Base-by-base conservation (phyloP, 2,113 vertebrate genomes). In the Gymnocephalus cernua region DNA sequence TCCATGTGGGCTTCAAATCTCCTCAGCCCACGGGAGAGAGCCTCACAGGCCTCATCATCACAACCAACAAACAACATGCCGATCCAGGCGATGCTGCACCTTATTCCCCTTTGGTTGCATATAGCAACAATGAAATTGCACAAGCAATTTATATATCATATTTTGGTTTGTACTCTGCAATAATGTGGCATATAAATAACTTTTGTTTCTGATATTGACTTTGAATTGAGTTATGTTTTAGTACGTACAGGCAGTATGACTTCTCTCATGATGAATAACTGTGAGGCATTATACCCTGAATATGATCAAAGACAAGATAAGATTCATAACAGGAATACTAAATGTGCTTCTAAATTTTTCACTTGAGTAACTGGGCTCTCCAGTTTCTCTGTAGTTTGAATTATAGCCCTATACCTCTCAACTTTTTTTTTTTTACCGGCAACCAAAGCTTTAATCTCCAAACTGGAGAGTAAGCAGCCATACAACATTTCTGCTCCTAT, bases 391-490 rank as follows among this genome's bases (percentile, higher is more conserved):
- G 76, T 66, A 38, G 15, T 74, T 67, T 74, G 62, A 78, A 80
- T 77, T 53, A 63, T 59, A 70, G 64, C 73, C 69, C 74, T 32
- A 41, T n/a, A 74, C 63, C 67, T n/a, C 47, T 70, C 61, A 64
- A 87, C 67, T 83, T 79, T 74, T 69, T 66, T 67, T 81, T 77
- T 89, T 86, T 68, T 61, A 76, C 83, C 79, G 87, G 88, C 80
- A 86, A 61, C 82, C 72, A 45, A 59, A 72, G 86, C 92, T 90
- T 90, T 88, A 90, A 92, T 93, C 92, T 90, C 74, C 80, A 88
- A 84, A 91, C 86, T 82, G 80, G 87, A 86, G 88, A 68, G 87
- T 91, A 88, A 90, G 88, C 90, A 90, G 4, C 90, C 62, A 19
- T 74, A 14, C 80, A 70, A 71, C 69, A 63, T 77, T 80, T 80